Evolutionary conservation across 2,797 vertebrate species (phyloP), one percentile per base, ranked within the genome.

Genomic region (Microctenopoma lineatum): DNA sequence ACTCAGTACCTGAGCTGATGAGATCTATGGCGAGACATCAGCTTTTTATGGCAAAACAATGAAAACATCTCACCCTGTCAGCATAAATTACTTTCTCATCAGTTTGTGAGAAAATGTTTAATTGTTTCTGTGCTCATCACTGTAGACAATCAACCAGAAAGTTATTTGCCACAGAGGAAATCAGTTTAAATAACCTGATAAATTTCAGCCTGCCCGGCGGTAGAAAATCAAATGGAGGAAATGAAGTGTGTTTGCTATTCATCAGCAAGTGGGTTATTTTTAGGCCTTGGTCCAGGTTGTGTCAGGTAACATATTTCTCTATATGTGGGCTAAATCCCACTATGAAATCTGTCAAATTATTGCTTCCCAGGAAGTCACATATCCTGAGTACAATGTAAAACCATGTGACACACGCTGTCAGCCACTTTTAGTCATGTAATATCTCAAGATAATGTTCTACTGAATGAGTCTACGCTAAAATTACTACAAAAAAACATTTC

Each of bases 211-310:
- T 42, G 69, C 67, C 36, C 13, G 53, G 71, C 76, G 76, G 71
- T 51, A 88, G 79, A 83, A 79, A 86, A 85, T 85, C 83, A 85
- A 86, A 81, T 52, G 61, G 67, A 87, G 88, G 86, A 92, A 91
- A 87, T 84, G 67, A 83, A 76, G 59, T 77, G 62, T 77, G 82
- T 85, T 84, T 84, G 77, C 79, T 66, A 83, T 88, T 90, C 70
- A 85, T 90, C 89, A 87, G 71, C 62, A 63, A 41, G 51, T n/a
- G 10, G 38, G 80, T 69, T 91, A 92, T 90, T 88, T 90, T 91
- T 84, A 87, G 89, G 57, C 26, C 14, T 21, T 27, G 15, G 55
- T 45, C 57, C 63, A 79, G 75, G 74, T 80, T 80, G 73, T 32
- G 54, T 67, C 76, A 75, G 67, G 62, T 74, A 48, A 64, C 52